Evolutionary conservation across 2,888 invertebrate species (phyloP).

Genomic region (Lepidochitona cinerea): DNA sequence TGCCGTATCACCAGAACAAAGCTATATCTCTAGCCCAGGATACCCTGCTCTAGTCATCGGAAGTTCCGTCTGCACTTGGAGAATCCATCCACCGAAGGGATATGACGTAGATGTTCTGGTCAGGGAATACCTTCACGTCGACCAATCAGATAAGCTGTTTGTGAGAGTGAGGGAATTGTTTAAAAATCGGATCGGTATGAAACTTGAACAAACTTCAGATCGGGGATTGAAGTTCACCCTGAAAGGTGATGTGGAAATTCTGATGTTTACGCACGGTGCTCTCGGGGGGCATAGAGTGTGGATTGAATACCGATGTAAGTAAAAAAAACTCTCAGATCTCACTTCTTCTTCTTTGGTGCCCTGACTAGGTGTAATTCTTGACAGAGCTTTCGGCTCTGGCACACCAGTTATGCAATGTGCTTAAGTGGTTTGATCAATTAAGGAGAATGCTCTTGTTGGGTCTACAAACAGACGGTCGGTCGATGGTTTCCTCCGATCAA

Average conservation of each 20-base stretch:
- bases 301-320: conserved; percentile 1
- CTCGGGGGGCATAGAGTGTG: conserved; percentile 1
- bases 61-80: neutral
- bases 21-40: neutral
- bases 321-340: too few species aligned
- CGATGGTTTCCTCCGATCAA: too few species aligned
- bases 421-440: too few species aligned
- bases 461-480: too few species aligned
- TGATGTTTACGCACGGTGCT: neutral
- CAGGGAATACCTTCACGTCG: conserved; percentile 2
- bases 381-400: too few species aligned
- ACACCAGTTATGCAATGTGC: too few species aligned
- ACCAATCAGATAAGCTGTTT: neutral
- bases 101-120: conserved; percentile 2
- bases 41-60: neutral
- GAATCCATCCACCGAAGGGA: neutral
- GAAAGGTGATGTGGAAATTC: neutral
- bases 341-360: too few species aligned
- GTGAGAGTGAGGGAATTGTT: neutral
- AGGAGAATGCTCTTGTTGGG: too few species aligned
- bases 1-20: neutral
- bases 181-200: neutral
- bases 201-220: neutral
- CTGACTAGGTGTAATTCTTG: too few species aligned
- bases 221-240: neutral